Evolutionary conservation across 1,140 invertebrate genomes (phyloP), one percentile per base, ranked within the genome.

Genomic region (Papilio glaucus): DNA sequence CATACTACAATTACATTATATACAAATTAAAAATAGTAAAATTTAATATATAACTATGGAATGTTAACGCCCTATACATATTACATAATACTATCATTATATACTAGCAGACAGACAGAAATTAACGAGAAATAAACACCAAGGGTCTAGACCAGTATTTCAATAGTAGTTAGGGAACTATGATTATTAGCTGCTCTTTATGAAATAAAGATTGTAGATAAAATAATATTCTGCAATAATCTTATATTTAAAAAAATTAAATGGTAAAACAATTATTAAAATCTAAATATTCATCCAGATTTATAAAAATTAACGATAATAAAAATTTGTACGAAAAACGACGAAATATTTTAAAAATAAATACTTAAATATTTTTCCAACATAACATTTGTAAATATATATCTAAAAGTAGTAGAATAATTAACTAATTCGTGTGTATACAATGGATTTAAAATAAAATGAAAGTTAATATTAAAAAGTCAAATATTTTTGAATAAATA

Each of bases 371-470:
- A 77, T 39, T 74, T 73, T 65, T 39, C 72, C 18, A 69, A 65
- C 26, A 49, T 70, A 74, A 77, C 72, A 72, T 63, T 42, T 73
- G 69, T 74, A 79, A 70, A 75, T 71, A 71, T 71, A n/a, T n/a
- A n/a, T n/a, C n/a, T n/a, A 67, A 67, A 73, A 49, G 26, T 62
- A 71, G 26, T 21, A 37, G 0, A 33, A 33, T 38, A n/a, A n/a
- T 15, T 38, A 18, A 63, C 18, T 57, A 21, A 57, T 15, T 57
- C 9, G 29, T 3, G 29, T 33, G 29, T 6, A 6, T 33, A 33
- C 2, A 33, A 33, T 33, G 29, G 6, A n/a, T n/a, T n/a, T 33
- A 33, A 33, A 33, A 2, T 2, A 33, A 33, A 33, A 33, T 33
- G 29, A 6, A 33, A 33, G 29, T 33, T 33, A 3, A 3, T 33